Evolutionary conservation across 2,113 vertebrate genomes (phyloP).

Genomic region (Aptenodytes forsteri): DNA sequence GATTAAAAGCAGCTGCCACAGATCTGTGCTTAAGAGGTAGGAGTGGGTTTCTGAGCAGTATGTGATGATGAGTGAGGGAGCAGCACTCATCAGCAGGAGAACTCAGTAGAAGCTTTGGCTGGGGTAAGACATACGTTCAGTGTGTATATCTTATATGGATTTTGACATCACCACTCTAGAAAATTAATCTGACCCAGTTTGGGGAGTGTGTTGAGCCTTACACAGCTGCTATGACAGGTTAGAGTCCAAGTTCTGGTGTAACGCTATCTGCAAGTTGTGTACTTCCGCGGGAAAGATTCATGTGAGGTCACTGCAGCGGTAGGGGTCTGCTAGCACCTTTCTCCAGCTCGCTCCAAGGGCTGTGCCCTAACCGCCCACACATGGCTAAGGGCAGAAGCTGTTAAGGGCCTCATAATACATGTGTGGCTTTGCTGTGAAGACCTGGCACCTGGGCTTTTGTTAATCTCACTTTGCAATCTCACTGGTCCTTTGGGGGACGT

Average conservation of each 20-base stretch:
- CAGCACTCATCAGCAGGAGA: neutral
- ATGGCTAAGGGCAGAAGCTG: neutral
- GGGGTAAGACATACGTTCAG: neutral
- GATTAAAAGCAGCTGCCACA: neutral
- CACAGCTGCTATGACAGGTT: neutral
- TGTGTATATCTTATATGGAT: neutral
- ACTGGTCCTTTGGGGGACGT: neutral
- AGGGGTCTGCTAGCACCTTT: neutral
- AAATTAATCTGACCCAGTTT: neutral
- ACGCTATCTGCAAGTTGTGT: neutral
- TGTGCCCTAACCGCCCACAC: rapidly evolving
- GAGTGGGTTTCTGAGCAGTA: neutral
- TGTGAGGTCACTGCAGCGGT: neutral
- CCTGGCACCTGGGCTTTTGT: neutral
- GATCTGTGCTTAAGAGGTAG: neutral
- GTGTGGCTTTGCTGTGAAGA: neutral
- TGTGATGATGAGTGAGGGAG: neutral
- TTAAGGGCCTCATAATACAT: neutral
- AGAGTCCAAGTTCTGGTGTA: neutral
- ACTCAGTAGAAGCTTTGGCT: neutral
- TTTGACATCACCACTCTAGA: neutral
- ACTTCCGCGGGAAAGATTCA: neutral
- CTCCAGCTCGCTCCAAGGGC: neutral
- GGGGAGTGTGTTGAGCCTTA: neutral
- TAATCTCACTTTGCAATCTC: neutral